Conservation (phyloP, 2,113 vertebrate species). For the Lathamus discolor region DNA sequence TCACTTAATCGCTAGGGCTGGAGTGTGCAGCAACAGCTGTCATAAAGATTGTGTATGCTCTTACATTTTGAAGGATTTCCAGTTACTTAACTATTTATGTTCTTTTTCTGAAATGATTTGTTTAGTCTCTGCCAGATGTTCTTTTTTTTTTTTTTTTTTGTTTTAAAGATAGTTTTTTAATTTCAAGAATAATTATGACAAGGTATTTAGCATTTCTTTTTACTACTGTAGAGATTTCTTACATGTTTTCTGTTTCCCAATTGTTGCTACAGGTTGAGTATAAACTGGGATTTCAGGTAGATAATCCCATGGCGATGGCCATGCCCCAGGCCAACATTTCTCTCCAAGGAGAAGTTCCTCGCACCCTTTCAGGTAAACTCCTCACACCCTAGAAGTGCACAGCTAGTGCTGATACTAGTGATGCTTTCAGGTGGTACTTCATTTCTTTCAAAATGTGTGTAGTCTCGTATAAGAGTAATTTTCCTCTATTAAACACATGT, state of each 20-base stretch:
- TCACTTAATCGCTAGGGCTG: not conserved
- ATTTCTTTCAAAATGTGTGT: not conserved
- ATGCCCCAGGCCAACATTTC: constrained; percentile 92
- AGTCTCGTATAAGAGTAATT: not conserved
- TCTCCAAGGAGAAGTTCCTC: constrained; percentile 89
- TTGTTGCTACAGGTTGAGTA: constrained; percentile 87
- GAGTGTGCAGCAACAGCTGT: not conserved
- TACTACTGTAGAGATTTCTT: not conserved
- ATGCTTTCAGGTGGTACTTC: not conserved
- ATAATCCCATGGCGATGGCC: constrained; percentile 89
- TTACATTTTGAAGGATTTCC: constrained; percentile 26
- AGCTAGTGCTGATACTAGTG: not conserved
- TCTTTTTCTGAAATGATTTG: not conserved
- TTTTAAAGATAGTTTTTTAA: not conserved
- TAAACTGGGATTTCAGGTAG: constrained; percentile 89
- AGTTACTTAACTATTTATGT: not conserved
- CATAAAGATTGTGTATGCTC: not conserved
- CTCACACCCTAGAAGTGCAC: rapidly evolving
- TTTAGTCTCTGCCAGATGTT: constrained; percentile 5
- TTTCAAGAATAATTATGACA: not conserved
- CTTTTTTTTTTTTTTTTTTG: not conserved
- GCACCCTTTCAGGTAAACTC: constrained; percentile 83
- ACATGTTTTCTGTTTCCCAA: not conserved
- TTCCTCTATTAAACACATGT: not conserved
- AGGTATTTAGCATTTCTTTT: not conserved